Percentiles rank a stretch among this genome's conserved stretches.
Conservation (phyloP, 2,113 vertebrate genomes). For the Callipepla squamata region DNA sequence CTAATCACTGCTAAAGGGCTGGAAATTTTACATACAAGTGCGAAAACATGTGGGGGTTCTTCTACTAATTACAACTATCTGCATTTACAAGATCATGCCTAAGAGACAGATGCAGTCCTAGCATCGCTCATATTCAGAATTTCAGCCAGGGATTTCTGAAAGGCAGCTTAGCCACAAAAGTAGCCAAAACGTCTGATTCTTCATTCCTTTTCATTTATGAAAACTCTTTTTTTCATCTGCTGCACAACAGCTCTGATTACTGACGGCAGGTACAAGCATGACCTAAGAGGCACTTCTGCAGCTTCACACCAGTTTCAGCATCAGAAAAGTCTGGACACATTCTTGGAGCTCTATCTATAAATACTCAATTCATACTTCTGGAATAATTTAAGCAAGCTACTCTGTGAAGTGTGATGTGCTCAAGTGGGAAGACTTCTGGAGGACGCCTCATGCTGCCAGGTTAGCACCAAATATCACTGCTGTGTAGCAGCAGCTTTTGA, state of each 20-base stretch:
- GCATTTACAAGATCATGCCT: not conserved
- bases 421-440: not conserved
- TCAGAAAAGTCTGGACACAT: not conserved
- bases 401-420: not conserved
- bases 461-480: accelerated
- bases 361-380: not conserved
- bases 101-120: not conserved
- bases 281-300: not conserved
- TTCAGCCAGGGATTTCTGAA: not conserved
- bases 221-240: not conserved
- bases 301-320: not conserved
- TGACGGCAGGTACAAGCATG: not conserved
- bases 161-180: not conserved
- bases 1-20: not conserved
- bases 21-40: not conserved
- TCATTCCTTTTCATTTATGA: not conserved
- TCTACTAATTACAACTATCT: accelerated
- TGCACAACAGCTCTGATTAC: not conserved
- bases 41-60: not conserved
- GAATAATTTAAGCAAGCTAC: not conserved
- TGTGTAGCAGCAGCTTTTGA: not conserved
- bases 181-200: not conserved
- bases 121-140: not conserved
- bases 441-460: not conserved
- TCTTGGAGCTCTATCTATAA: not conserved